A percentile compares a stretch with the other conserved stretches of the same genome.
Conservation (phyloP, 2,797 vertebrate genomes). For the Poeciliopsis gracilis region DNA sequence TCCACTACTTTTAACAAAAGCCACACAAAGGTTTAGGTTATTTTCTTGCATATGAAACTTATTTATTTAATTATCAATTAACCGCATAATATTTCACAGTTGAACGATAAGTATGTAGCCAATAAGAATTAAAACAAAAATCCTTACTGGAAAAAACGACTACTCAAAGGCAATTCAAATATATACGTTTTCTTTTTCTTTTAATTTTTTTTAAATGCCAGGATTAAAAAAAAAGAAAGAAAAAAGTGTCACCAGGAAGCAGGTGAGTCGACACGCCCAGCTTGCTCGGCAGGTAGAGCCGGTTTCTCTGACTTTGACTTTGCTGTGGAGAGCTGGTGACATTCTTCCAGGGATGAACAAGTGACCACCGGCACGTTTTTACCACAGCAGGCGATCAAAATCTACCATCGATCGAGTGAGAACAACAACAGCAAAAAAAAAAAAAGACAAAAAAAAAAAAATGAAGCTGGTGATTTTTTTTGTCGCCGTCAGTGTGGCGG, state of each 20-base stretch:
- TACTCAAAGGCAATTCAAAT: background rate
- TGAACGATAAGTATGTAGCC: no score
- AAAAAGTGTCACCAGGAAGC: background rate
- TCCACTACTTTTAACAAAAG: background rate
- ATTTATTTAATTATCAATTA: background rate
- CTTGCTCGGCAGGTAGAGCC: slow-evolving; percentile 47
- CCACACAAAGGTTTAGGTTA: background rate
- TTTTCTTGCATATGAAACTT: background rate
- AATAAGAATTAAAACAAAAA: no score
- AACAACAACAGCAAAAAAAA: background rate
- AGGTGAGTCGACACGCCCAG: slow-evolving; percentile 46
- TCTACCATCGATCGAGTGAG: background rate
- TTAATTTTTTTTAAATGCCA: no score
- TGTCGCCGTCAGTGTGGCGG: slow-evolving; percentile 28
- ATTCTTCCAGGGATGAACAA: slow-evolving; percentile 12
- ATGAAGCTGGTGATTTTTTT: slow-evolving; percentile 60
- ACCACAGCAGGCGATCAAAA: background rate
- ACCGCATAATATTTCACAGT: background rate
- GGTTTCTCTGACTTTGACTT: background rate
- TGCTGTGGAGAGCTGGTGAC: background rate
- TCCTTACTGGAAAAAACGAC: background rate
- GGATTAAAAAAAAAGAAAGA: no score
- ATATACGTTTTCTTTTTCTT: background rate
- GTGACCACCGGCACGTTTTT: background rate
- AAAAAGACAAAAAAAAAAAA: background rate